Base-by-base conservation (phyloP, 2,888 invertebrate species). In the Hyalella azteca region DNA sequence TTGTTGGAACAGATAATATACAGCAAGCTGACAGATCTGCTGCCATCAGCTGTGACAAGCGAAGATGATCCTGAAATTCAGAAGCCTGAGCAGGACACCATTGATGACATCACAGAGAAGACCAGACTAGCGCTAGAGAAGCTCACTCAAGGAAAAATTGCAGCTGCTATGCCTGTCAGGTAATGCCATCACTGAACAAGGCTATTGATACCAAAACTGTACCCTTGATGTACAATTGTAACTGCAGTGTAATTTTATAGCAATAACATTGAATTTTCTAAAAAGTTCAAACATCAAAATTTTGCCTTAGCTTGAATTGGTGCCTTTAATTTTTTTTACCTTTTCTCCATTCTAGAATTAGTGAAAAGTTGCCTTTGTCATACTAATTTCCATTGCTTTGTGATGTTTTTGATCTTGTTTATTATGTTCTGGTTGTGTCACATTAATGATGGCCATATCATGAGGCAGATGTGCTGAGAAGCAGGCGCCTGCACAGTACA, bases 381-480 rank as follows among this genome's bases (percentile, higher is more conserved):
- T 60, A 19, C n/a, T 19, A 60, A 60, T 60, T 22, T 13, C 22
- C 49, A 15, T n/a, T 49, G 15, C 15, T 15, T 49, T 49, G 49
- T n/a, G 15, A n/a, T 15, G 15, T 49, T 49, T n/a, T 15, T 49
- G n/a, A 49, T n/a, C 15, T 49, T 49, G 49, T 49, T 15, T 49
- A 15, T 15, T 49, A 15, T 49, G n/a, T 15, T 49, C 15, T 49
- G 49, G n/a, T n/a, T n/a, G 15, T 15, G 15, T 49, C 49, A 49
- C n/a, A 15, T 49, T 49, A 15, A 49, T 49, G 98, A 0, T 92
- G 98, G 93, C 98, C 98, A 0, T n/a, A n/a, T n/a, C n/a, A 97
- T 98, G n/a, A n/a, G n/a, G n/a, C 0, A 91, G 97, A 84, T 94
- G 95, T 87, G 98, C 97, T 0, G 96, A 98, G 77, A 97, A 96